Evolutionary conservation across 2,797 vertebrate species (phyloP).

Genomic region (Tiaroga cobitis): DNA sequence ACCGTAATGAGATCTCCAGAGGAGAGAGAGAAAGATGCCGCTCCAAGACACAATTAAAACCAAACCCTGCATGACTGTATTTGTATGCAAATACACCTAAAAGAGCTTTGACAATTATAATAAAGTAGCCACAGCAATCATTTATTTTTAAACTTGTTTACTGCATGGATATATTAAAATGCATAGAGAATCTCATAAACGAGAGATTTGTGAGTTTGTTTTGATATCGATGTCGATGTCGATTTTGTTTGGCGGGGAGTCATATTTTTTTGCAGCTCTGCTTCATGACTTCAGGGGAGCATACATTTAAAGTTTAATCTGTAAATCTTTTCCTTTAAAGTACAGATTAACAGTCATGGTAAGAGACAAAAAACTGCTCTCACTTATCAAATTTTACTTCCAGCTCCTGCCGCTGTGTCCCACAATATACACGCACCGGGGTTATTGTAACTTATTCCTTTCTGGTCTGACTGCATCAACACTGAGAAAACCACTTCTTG

Average conservation of each 20-base stretch:
- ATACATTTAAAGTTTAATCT: background rate
- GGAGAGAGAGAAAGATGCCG: conserved; percentile 69
- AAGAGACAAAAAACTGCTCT: background rate
- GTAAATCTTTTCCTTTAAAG: background rate
- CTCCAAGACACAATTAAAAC: conserved; percentile 81
- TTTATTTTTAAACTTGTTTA: conserved; percentile 2
- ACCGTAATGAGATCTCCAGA: conserved; percentile 84
- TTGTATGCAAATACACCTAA: conserved; percentile 35
- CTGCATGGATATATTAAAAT: background rate
- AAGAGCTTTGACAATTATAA: background rate
- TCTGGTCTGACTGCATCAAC: background rate
- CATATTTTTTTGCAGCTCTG: background rate
- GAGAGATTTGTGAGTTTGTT: background rate
- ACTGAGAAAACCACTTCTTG: conserved; percentile 2
- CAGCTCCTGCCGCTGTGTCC: background rate
- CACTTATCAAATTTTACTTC: background rate
- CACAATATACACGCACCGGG: background rate
- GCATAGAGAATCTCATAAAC: background rate
- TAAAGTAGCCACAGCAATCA: conserved; percentile 1
- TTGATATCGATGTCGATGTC: too few relatives aligned
- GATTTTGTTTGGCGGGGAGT: too few relatives aligned
- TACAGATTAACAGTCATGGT: background rate
- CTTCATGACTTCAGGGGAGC: background rate
- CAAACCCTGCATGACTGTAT: conserved; percentile 52
- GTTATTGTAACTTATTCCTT: background rate